Conservation (phyloP, 2,888 invertebrate species). For the Agrotis ipsilon region DNA sequence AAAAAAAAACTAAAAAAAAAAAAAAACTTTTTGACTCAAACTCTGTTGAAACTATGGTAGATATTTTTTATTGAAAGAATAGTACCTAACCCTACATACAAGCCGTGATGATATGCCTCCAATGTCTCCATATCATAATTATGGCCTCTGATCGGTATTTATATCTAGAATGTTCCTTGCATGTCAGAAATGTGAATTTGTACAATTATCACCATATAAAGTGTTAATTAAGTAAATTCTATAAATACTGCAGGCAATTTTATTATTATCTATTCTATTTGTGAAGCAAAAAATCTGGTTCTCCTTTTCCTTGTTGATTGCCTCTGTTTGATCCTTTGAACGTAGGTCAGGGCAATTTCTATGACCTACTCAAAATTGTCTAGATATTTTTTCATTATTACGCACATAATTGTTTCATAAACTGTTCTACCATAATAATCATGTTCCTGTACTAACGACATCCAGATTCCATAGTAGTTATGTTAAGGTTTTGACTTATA, state of each 20-base stretch:
- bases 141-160: constrained; percentile 23
- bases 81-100: no score
- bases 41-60: no score
- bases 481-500: no score
- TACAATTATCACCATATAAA: constrained; percentile 44
- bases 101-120: neutral
- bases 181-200: constrained; percentile 26
- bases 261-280: constrained; percentile 21
- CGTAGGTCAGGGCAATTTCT: constrained; percentile 44
- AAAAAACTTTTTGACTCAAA: no score
- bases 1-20: no score
- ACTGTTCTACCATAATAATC: neutral
- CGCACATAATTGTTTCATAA: neutral
- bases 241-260: constrained; percentile 14
- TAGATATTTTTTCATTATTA: neutral
- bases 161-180: constrained; percentile 17
- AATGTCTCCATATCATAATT: constrained; percentile 32
- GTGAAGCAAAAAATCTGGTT: constrained; percentile 19
- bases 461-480: no score
- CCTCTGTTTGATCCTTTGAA: neutral
- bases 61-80: no score
- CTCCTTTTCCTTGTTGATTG: constrained; percentile 29
- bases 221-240: constrained; percentile 53
- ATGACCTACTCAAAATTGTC: constrained; percentile 25
- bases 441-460: neutral